A percentile compares a stretch with the other conserved stretches of the same genome.
phyloP scores from a whole-genome alignment of 2,888 invertebrate genomes.

The Leptopilina myrica region DNA sequence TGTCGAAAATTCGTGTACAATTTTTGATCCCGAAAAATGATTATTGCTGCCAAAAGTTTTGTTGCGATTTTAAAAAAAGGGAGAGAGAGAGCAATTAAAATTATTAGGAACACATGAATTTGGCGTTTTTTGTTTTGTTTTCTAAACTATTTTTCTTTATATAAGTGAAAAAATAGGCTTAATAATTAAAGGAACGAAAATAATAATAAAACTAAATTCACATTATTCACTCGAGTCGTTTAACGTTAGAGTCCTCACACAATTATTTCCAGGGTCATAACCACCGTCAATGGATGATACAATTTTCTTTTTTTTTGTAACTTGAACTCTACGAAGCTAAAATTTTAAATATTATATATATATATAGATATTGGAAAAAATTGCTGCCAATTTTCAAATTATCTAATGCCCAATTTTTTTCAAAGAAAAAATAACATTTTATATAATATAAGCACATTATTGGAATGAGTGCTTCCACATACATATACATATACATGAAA shows the following conservation, averaged over 20 bases:
- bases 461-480: conserved; percentile 33
- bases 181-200: conserved; percentile 1
- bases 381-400: conserved; percentile 14
- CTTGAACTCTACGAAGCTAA: conserved; percentile 23
- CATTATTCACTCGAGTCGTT: conserved; percentile 41
- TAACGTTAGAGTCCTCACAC: conserved; percentile 6
- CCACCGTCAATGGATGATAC: conserved; percentile 34
- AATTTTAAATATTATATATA: not conserved
- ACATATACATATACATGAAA: not conserved
- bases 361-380: not conserved
- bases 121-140: conserved; percentile 45
- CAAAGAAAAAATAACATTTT: conserved; percentile 15
- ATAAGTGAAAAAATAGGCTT: not conserved
- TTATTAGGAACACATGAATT: conserved; percentile 64
- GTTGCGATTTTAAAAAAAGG: conserved; percentile 7
- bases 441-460: conserved; percentile 5
- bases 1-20: conserved; percentile 42
- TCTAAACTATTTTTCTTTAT: conserved; percentile 4
- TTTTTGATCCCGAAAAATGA: conserved; percentile 65
- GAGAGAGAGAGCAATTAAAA: conserved; percentile 48
- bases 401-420: conserved; percentile 26
- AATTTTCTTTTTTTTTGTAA: not conserved
- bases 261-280: conserved; percentile 40
- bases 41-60: conserved; percentile 54
- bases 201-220: not conserved